Percentiles rank a stretch among this genome's conserved stretches.
Evolutionary conservation across 2,888 invertebrate species (phyloP).

Genomic region (Hylaea fasciaria): DNA sequence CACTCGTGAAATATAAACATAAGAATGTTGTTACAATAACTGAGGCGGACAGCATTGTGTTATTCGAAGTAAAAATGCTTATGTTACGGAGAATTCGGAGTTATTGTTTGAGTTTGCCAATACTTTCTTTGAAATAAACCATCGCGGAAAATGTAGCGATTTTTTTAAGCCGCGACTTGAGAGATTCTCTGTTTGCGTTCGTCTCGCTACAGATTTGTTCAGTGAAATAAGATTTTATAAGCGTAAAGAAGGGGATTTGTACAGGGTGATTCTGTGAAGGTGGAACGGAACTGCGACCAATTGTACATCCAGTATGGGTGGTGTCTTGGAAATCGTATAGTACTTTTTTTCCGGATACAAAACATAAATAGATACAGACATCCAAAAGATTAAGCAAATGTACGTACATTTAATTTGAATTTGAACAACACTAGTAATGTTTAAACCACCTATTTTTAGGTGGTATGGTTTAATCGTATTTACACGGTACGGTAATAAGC

Average conservation of each 20-base stretch:
- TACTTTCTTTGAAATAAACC: constrained; percentile 20
- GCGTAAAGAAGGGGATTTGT: constrained; percentile 29
- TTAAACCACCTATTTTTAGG: too few species aligned
- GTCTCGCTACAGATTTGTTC: constrained; percentile 22
- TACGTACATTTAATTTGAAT: too few species aligned
- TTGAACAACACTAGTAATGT: too few species aligned
- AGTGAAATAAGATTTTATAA: constrained; percentile 31
- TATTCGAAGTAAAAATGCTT: constrained; percentile 11
- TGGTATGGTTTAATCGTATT: too few species aligned
- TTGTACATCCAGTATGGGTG: background rate
- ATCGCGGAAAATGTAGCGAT: constrained; percentile 9
- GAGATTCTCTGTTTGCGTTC: constrained; percentile 18
- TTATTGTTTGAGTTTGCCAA: constrained; percentile 26
- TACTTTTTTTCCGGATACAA: too few species aligned
- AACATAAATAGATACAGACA: too few species aligned
- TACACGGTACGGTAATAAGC: too few species aligned
- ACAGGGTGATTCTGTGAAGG: constrained; percentile 26
- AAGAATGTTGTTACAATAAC: constrained; percentile 16
- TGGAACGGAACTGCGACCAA: constrained; percentile 2
- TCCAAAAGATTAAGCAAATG: too few species aligned
- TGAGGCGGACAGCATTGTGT: constrained; percentile 6
- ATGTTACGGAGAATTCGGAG: constrained; percentile 7
- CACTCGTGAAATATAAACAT: constrained; percentile 22
- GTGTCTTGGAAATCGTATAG: background rate
- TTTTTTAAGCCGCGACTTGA: constrained; percentile 26